These are phyloP conservation scores for Spodoptera litura DNA, from an alignment of 1,140 invertebrate species.

Conservation along the genomic window DNA sequence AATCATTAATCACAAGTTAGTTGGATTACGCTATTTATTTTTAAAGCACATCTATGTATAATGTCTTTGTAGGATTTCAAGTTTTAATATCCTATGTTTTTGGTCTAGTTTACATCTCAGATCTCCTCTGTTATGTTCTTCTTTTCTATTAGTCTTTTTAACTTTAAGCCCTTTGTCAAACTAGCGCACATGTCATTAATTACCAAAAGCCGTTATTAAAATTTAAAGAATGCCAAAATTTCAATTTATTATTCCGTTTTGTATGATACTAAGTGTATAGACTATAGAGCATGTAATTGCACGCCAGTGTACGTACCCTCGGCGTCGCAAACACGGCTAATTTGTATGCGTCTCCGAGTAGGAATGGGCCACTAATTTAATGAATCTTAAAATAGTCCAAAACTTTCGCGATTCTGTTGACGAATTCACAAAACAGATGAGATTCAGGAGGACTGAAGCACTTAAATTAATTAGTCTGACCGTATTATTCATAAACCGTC, in stretches of 20 bases:
- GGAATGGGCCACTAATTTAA: constrained; percentile 41
- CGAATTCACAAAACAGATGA: not conserved
- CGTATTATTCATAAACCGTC: too few relatives aligned
- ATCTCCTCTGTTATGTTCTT: too few relatives aligned
- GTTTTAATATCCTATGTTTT: too few relatives aligned
- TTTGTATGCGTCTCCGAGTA: constrained; percentile 35
- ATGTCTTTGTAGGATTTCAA: too few relatives aligned
- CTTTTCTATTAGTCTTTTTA: too few relatives aligned
- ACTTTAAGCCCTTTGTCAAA: too few relatives aligned
- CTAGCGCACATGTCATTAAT: too few relatives aligned
- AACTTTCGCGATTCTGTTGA: constrained; percentile 19
- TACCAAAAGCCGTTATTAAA: not conserved
- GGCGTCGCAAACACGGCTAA: constrained; percentile 30
- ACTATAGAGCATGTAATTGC: constrained; percentile 11
- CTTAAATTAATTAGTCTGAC: constrained; percentile 30
- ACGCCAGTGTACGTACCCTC: not conserved
- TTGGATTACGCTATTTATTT: too few relatives aligned
- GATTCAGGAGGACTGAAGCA: not conserved
- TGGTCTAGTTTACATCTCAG: too few relatives aligned
- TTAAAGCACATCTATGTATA: too few relatives aligned
- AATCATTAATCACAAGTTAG: too few relatives aligned
- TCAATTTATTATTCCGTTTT: not conserved
- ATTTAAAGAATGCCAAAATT: too few relatives aligned
- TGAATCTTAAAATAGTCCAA: constrained; percentile 40
- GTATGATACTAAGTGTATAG: not conserved